Base-by-base conservation (phyloP, 2,797 vertebrate genomes). In the Pterois miles region DNA sequence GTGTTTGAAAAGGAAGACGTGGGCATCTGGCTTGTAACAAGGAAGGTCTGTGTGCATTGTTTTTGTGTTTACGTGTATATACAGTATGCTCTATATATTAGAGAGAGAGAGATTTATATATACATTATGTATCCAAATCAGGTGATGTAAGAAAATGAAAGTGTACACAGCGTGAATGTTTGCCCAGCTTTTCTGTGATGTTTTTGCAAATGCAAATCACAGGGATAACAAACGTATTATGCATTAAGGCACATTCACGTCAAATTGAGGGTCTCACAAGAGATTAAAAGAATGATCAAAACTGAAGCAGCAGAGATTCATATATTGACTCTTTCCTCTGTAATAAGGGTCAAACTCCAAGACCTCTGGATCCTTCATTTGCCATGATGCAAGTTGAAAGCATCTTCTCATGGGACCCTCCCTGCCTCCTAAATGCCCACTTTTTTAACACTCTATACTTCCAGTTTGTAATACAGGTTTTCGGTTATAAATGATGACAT, bases 21-120 rank as follows among this genome's bases (percentile, higher is more conserved):
- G 66, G 81, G 48, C 86, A 89, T 87, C 86, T 87, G 85, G 81
- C 38, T 66, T n/a, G 16, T 75, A 85, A 88, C 91, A 86, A 89
- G 58, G 71, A 72, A 18, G 34, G 54, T 85, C 71, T 91, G 72
- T 90, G 43, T 81, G 67, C 52, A 38, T 60, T 50, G 33, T 52
- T 34, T 69, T 23, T 34, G n/a, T n/a, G 10, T 59, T n/a, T 59
- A 20, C 5, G 5, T 52, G n/a, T 53, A 9, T 18, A 53, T 53
- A 40, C 36, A 58, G 18, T 50, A 31, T 53, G 9, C 12, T 36
- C 3, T 63, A 38, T 2, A 6, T 53, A 53, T 54, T n/a, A n/a
- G n/a, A 56, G 29, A 29, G 27, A 22, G n/a, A 22, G 22, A 25
- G 25, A 23, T 52, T 11, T 23, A 25, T 6, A 23, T 53, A 23